Evolutionary conservation across 2,888 invertebrate genomes (phyloP).

Genomic region (Aradus depressus): DNA sequence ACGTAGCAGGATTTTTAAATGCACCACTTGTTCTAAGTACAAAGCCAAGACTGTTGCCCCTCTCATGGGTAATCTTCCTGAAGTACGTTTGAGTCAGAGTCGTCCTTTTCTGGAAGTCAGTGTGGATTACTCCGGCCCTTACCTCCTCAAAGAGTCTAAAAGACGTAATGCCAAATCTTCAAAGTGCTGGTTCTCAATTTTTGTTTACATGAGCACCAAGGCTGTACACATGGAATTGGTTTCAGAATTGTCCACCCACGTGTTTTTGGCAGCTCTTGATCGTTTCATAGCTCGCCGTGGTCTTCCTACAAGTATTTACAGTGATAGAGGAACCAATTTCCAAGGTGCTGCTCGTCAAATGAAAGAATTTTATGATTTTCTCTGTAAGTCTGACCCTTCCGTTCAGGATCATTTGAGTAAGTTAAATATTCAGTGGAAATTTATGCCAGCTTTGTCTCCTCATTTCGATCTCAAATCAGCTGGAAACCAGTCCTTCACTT

Average conservation of each 20-base stretch:
- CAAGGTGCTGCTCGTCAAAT: conserved; percentile 3
- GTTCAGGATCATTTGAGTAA: not conserved
- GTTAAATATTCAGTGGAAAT: not conserved
- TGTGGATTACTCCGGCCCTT: conserved; percentile 14
- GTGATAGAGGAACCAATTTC: conserved; percentile 4
- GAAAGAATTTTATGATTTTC: too few species aligned
- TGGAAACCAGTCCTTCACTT: not conserved
- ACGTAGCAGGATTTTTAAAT: not conserved
- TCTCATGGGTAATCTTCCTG: conserved; percentile 11
- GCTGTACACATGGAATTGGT: conserved; percentile 25
- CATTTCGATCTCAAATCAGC: not conserved
- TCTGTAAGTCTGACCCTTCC: not conserved
- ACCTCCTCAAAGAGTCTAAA: conserved; percentile 2
- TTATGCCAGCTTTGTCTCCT: not conserved
- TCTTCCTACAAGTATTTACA: not conserved
- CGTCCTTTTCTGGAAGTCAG: conserved; percentile 4
- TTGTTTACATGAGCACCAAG: conserved; percentile 11
- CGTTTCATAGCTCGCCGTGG: conserved; percentile 25
- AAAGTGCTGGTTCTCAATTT: conserved; percentile 23
- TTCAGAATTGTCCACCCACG: conserved; percentile 19
- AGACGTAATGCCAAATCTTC: conserved; percentile 3
- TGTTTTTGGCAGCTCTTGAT: conserved; percentile 24
- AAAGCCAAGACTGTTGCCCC: conserved; percentile 1
- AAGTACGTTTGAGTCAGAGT: not conserved
- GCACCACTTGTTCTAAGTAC: conserved; percentile 5